Base-by-base conservation (phyloP, 2,888 invertebrate genomes). In the Branchipolynoe longqiensis region DNA sequence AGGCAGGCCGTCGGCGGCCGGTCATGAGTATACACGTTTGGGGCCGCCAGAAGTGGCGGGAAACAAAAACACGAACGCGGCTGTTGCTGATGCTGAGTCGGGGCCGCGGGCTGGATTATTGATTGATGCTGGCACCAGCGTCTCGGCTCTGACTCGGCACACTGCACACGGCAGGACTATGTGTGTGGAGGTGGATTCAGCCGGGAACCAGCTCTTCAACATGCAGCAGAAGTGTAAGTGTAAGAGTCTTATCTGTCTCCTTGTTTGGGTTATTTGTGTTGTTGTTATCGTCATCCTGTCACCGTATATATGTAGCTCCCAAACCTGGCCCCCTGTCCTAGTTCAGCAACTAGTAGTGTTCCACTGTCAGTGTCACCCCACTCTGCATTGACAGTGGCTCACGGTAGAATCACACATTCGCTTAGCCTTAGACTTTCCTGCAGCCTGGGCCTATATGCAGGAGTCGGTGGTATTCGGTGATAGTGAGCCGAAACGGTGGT, bases 221-320 rank as follows among this genome's bases (percentile, higher is more conserved):
- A 69, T 69, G 69, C 69, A 69, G 38, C 69, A 69, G 38, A 33
- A 33, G 38, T 69, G 69, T 69, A 69, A 69, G 69, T 36, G n/a
- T n/a, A n/a, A n/a, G n/a, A n/a, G n/a, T n/a, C n/a, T n/a, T n/a
- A n/a, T n/a, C n/a, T n/a, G n/a, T n/a, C n/a, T n/a, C n/a, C n/a
- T n/a, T n/a, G n/a, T n/a, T n/a, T n/a, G n/a, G n/a, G n/a, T n/a
- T n/a, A n/a, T n/a, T n/a, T n/a, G n/a, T n/a, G n/a, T n/a, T n/a
- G n/a, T n/a, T n/a, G n/a, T n/a, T n/a, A n/a, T n/a, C n/a, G n/a
- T n/a, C n/a, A n/a, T 25, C 2, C 31, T 62, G 28, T 28, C 58
- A n/a, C 62, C 48, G 8, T 62, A 28, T 62, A n/a, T 25, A 28
- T 14, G 31, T 62, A 62, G 62, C 31, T 31, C 25, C 22, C 18